These are phyloP conservation scores for Heliconius hermathena DNA, from an alignment of 1,140 invertebrate species.

Conservation along the genomic window DNA sequence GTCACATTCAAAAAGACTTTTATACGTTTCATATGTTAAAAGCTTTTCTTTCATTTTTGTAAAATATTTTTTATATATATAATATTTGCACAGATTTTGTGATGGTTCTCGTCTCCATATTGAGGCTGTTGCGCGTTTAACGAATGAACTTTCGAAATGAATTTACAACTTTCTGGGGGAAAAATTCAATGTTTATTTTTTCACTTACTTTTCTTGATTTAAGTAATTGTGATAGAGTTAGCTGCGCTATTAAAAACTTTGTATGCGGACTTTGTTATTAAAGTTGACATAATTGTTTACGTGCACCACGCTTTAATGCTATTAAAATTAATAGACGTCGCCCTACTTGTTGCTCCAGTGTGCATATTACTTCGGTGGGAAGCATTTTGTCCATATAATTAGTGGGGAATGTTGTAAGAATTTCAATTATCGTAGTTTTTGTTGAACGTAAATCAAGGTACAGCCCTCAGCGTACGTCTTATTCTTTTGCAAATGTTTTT, in stretches of 20 bases:
- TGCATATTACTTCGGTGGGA: background rate
- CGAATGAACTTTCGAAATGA: background rate
- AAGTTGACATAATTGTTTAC: conserved; percentile 42
- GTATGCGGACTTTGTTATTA: conserved; percentile 40
- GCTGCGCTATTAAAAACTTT: conserved; percentile 43
- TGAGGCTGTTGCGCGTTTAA: conserved; percentile 3
- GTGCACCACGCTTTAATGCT: conserved; percentile 38
- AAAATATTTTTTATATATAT: background rate
- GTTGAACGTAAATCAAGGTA: background rate
- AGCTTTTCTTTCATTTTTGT: conserved; percentile 1
- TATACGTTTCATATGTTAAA: conserved; percentile 13
- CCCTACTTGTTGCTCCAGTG: conserved; percentile 33
- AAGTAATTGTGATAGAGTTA: conserved; percentile 30
- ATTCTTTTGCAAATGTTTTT: conserved; percentile 62
- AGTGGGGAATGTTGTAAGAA: background rate
- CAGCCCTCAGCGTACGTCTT: conserved; percentile 36
- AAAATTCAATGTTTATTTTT: conserved; percentile 11
- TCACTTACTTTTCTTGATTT: conserved; percentile 4
- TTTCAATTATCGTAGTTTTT: background rate
- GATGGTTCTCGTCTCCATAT: background rate
- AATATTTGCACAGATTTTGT: background rate
- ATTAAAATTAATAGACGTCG: conserved; percentile 38
- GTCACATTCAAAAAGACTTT: conserved; percentile 6
- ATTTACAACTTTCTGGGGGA: background rate
- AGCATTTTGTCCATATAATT: background rate